Percentiles rank a stretch among this genome's conserved stretches.
phyloP scores from a whole-genome alignment of 2,797 vertebrate genomes.

The Malurus splendens region DNA sequence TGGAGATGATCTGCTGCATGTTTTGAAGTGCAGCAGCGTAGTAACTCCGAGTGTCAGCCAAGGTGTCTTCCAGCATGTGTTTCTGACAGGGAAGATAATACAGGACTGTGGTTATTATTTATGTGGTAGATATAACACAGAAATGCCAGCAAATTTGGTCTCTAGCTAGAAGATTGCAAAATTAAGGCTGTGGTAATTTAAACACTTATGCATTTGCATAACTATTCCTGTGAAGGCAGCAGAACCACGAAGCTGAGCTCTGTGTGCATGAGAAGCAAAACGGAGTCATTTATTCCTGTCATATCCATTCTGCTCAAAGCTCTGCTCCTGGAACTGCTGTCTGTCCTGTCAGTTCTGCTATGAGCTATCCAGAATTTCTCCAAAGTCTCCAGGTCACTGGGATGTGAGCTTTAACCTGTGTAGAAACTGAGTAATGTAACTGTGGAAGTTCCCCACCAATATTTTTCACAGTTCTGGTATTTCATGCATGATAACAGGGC shows the following conservation, averaged over 20 bases:
- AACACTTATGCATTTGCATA: background rate
- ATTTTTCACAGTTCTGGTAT: background rate
- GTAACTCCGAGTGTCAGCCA: constrained; percentile 61
- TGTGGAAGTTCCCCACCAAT: background rate
- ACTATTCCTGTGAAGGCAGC: background rate
- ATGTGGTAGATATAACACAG: background rate
- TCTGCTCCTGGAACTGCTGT: background rate
- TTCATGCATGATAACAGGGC: background rate
- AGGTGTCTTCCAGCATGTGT: constrained; percentile 65
- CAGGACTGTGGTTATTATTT: background rate
- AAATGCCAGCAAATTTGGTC: background rate
- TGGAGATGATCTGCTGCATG: constrained; percentile 70
- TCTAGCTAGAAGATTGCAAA: constrained; percentile 6
- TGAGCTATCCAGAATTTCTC: background rate
- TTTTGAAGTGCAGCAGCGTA: constrained; percentile 64
- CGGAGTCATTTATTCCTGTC: background rate
- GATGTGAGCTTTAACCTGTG: background rate
- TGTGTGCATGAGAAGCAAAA: background rate
- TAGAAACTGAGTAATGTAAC: background rate
- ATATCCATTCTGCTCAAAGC: background rate
- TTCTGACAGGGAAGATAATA: constrained; percentile 61
- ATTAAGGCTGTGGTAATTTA: background rate
- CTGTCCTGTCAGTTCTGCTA: background rate
- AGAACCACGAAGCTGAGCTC: background rate
- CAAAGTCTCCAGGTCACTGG: background rate